Percentiles rank a stretch among this genome's conserved stretches.
Evolutionary conservation across 1,140 invertebrate genomes (phyloP).

Genomic region (Tetragnatha versicolor): DNA sequence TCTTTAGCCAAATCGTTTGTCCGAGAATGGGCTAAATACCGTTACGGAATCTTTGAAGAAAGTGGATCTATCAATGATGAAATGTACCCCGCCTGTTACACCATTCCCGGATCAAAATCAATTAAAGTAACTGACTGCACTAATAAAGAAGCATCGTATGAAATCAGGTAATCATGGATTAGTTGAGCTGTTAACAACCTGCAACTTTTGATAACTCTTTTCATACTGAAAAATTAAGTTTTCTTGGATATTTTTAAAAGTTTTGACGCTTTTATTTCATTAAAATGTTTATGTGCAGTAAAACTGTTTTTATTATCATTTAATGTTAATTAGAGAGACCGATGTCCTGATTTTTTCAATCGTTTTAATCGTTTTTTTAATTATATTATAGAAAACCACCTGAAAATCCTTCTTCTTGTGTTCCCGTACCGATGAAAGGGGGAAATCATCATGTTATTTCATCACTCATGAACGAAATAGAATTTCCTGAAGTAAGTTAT

Average conservation of each 20-base stretch:
- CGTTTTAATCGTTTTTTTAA: too few species aligned
- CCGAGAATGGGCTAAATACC: constrained; percentile 73
- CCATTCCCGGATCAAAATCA: constrained; percentile 33
- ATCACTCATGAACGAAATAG: constrained; percentile 49
- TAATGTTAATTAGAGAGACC: too few species aligned
- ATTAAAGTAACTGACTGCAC: constrained; percentile 43
- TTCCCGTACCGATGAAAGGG: constrained; percentile 22
- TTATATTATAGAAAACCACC: too few species aligned
- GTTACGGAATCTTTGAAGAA: constrained; percentile 77
- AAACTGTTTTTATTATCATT: background rate
- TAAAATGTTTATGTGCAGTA: too few species aligned
- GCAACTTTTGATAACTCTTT: too few species aligned
- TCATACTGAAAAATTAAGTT: background rate
- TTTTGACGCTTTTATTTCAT: too few species aligned
- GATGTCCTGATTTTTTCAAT: too few species aligned
- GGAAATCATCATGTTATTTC: constrained; percentile 34
- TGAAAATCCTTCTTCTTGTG: background rate
- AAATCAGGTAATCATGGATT: constrained; percentile 29
- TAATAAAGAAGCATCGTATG: constrained; percentile 26
- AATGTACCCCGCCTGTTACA: constrained; percentile 67
- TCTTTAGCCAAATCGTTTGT: constrained; percentile 67
- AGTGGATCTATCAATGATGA: constrained; percentile 70
- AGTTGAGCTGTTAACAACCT: too few species aligned
- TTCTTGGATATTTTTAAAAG: background rate
- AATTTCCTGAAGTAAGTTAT: constrained; percentile 40